A percentile compares a stretch with the other conserved stretches of the same genome.
Conservation (phyloP, 2,113 vertebrate genomes). For the Martes martes region DNA sequence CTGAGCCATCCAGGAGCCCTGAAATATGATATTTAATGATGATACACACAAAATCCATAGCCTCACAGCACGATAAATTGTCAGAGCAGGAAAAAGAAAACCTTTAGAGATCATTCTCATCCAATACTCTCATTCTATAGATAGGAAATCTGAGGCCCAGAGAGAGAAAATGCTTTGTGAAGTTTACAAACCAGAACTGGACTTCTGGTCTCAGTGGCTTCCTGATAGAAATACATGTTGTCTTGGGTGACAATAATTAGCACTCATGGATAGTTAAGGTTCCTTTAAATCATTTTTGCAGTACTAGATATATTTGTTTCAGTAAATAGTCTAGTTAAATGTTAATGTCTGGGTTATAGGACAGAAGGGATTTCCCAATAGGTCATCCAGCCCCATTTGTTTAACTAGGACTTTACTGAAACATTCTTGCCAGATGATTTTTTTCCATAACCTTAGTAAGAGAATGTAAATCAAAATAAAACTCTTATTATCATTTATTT, state of each 20-base stretch:
- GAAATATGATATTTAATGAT: background rate
- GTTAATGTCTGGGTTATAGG: background rate
- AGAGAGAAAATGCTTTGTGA: background rate
- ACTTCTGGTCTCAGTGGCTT: background rate
- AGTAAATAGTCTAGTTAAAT: background rate
- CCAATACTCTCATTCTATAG: background rate
- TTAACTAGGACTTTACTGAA: background rate
- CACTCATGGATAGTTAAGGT: background rate
- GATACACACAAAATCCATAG: background rate
- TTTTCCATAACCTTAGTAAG: background rate
- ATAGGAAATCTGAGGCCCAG: background rate
- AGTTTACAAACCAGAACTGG: background rate
- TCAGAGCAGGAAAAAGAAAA: background rate
- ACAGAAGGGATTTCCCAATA: background rate
- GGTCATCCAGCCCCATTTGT: background rate
- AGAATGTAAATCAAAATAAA: background rate
- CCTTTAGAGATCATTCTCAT: background rate
- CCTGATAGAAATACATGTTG: background rate
- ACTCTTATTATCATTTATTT: background rate
- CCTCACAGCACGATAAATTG: background rate
- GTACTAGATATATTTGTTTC: background rate
- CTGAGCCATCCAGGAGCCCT: background rate
- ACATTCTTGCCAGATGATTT: background rate
- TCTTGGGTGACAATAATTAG: background rate
- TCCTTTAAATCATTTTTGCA: background rate